Base-by-base conservation (phyloP, 2,797 vertebrate species). In the Halcyon smyrnensis region DNA sequence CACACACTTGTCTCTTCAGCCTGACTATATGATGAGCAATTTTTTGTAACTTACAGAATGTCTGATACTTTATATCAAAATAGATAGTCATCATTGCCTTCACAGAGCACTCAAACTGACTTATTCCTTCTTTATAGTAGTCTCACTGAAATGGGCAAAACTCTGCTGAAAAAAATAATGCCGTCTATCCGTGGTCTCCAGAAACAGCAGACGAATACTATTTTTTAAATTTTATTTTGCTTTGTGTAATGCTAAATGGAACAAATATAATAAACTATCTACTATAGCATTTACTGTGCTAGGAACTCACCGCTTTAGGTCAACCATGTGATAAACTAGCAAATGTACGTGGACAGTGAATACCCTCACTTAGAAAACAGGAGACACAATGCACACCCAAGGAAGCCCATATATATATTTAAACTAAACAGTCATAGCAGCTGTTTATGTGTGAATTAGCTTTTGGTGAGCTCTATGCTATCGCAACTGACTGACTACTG, bases 391-490 rank as follows among this genome's bases (percentile, higher is more conserved):
- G n/a, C 59, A 74, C 70, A 59, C 25, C 36, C 30, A 50, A 53
- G 60, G 37, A 78, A 86, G 9, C 41, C 45, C n/a, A 28, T 48
- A 37, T 12, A n/a, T 43, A 53, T 81, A 68, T 86, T 81, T 88
- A 62, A 95, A 63, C 36, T 34, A 14, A 39, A 39, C 25, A 85
- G 41, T 56, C 57, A 86, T 57, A 69, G 51, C 62, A 24, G 8
- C 48, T 91, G 71, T 74, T 95, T 94, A 50, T 91, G 36, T 78
- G 54, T 90, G 54, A 93, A 78, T 86, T 86, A 83, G n/a, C 45
- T 67, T 45, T 32, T 76, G 54, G 54, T 78, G 83, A 84, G 50
- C 34, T 81, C 30, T 69, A 1, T 69, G 41, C 65, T 95, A 83
- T 86, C 83, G 76, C 46, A 93, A 65, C 43, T 46, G 57, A 65